Percentiles rank a stretch among this genome's conserved stretches.
phyloP scores from a whole-genome alignment of 2,113 vertebrate genomes.

The Hypanus sabinus region DNA sequence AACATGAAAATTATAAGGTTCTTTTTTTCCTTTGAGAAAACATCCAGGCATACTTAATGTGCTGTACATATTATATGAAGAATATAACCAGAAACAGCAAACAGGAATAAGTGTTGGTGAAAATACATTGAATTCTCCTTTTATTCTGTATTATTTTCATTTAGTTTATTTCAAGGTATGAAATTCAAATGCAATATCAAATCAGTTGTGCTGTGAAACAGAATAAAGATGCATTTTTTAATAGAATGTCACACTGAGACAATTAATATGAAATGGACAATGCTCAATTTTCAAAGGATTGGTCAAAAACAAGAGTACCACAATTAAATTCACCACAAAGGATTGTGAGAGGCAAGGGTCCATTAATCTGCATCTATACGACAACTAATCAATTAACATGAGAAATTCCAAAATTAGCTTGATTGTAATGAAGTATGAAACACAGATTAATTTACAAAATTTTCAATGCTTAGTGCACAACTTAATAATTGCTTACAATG shows the following conservation, averaged over 20 bases:
- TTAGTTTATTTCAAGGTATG: not conserved
- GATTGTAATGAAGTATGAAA: slow-evolving; percentile 81
- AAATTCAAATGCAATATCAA: slow-evolving; percentile 22
- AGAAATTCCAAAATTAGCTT: slow-evolving; percentile 77
- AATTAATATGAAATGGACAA: not conserved
- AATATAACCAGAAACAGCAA: slow-evolving; percentile 17
- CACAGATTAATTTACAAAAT: slow-evolving; percentile 71
- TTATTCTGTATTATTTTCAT: not conserved
- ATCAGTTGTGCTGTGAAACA: slow-evolving; percentile 5
- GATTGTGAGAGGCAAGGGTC: slow-evolving; percentile 34
- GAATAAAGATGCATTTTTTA: not conserved
- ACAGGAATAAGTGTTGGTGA: slow-evolving; percentile 23
- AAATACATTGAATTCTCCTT: not conserved
- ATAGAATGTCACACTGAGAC: not conserved
- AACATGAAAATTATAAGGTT: slow-evolving; percentile 35
- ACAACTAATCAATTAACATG: slow-evolving; percentile 77
- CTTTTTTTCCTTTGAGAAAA: slow-evolving; percentile 15
- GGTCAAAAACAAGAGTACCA: not conserved
- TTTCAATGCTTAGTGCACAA: slow-evolving; percentile 71
- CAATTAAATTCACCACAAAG: slow-evolving; percentile 28
- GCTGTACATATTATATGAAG: slow-evolving; percentile 15
- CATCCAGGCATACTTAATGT: not conserved
- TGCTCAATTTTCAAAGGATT: not conserved
- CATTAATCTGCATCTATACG: slow-evolving; percentile 67
- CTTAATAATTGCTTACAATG: slow-evolving; percentile 47